Evolutionary conservation across 2,797 vertebrate genomes (phyloP), one percentile per base, ranked within the genome.

Genomic region (Hipposideros larvatus): DNA sequence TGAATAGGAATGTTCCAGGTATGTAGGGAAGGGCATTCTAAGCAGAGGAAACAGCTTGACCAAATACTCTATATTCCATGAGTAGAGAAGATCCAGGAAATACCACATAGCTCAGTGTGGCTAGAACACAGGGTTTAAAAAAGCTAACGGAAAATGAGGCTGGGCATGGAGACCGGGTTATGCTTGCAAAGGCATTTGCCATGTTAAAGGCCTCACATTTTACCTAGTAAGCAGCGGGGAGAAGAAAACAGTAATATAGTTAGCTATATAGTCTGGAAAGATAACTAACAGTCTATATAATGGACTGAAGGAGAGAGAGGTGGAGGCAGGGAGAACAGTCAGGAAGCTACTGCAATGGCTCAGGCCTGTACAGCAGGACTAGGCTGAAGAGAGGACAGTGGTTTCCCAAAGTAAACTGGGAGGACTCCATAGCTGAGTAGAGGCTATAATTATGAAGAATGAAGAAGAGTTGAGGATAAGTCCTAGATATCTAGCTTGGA

Each of bases 231-330:
- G 22, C 34, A 82, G 66, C 15, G 31, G 18, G 63, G 63, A 94
- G 21, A 94, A 74, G 48, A 51, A 51, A 84, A 57, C 2, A 57
- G 83, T 73, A 91, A 48, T 89, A 80, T 28, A 63, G 37, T 68
- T 55, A 73, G 14, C 68, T 82, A 43, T 70, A 68, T 48, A 82
- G 65, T 96, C 73, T 75, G 15, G 71, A 88, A 93, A 91, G 55
- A 78, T 26, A 82, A 51, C 14, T n/a, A 74, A 55, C 22, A 59
- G 51, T 51, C 21, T 6, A 80, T 22, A 80, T 34, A 65, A 71
- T 8, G 57, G 19, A 87, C 41, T 41, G 66, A 90, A 41, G 26
- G 79, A 87, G 77, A 41, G 48, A 87, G 68, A 77, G 51, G 71
- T 4, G 68, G 80, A 61, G 43, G 43, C 57, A 71, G 41, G 37